A percentile compares a stretch with the other conserved stretches of the same genome.
Evolutionary conservation across 2,888 invertebrate species (phyloP).

Genomic region (Philereme vetulata): DNA sequence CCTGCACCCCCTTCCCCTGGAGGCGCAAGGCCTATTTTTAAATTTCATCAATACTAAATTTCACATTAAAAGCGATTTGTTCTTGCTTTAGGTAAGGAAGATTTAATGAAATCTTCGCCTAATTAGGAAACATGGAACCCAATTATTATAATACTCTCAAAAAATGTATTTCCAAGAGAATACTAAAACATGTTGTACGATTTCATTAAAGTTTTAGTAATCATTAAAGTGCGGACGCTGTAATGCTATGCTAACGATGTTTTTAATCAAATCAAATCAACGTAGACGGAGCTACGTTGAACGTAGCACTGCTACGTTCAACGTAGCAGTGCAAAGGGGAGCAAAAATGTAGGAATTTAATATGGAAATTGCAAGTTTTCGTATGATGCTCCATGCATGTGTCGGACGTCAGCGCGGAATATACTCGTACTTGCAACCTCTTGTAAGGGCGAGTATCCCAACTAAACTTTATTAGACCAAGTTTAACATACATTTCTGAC

Average conservation of each 20-base stretch:
- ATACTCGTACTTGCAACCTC: too few species aligned
- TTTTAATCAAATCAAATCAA: conserved; percentile 47
- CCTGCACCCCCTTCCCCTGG: not conserved
- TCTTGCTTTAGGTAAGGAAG: conserved; percentile 22
- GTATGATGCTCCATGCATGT: conserved; percentile 7
- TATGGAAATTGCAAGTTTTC: conserved; percentile 19
- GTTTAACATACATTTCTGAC: too few species aligned
- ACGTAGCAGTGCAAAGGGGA: conserved; percentile 15
- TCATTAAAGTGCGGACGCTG: conserved; percentile 21
- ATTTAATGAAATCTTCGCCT: conserved; percentile 23
- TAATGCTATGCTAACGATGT: conserved; percentile 39
- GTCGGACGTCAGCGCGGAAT: not conserved
- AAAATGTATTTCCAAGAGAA: conserved; percentile 14
- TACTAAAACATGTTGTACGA: conserved; percentile 16
- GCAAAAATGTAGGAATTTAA: conserved; percentile 24
- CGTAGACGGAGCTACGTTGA: conserved; percentile 27
- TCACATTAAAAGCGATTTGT: conserved; percentile 24
- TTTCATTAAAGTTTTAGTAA: conserved; percentile 26
- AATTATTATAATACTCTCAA: conserved; percentile 6
- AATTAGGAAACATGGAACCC: conserved; percentile 19
- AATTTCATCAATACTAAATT: conserved; percentile 25
- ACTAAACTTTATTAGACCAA: too few species aligned
- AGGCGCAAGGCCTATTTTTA: conserved; percentile 13
- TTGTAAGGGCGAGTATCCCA: too few species aligned
- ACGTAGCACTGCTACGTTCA: conserved; percentile 16